phyloP scores from a whole-genome alignment of 2,888 invertebrate genomes.

The Mongoloraphidia duomilia region DNA sequence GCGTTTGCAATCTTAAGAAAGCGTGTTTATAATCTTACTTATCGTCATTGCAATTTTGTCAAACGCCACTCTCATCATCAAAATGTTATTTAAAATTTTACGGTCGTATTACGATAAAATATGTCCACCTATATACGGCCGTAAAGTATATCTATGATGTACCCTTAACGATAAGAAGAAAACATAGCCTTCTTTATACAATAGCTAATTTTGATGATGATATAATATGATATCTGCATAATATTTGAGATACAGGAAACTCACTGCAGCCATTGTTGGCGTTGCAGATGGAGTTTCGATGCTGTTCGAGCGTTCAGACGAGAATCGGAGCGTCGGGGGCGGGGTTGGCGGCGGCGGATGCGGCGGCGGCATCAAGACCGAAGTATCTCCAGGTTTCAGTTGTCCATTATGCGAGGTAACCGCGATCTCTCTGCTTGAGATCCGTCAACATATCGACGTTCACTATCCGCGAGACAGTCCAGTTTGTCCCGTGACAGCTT shows the following conservation, averaged over 20 bases:
- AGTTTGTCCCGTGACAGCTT: constrained; percentile 61
- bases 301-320: constrained; percentile 23
- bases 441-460: constrained; percentile 62
- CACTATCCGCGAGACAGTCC: constrained; percentile 78
- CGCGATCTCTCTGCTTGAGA: constrained; percentile 48
- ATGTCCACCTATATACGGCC: too few relatives aligned
- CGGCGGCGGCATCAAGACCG: constrained; percentile 25
- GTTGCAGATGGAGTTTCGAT: constrained; percentile 39
- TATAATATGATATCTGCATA: too few relatives aligned
- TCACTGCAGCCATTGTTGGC: constrained; percentile 33
- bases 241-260: constrained; percentile 23
- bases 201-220: too few relatives aligned
- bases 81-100: too few relatives aligned
- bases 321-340: constrained; percentile 31
- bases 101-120: too few relatives aligned
- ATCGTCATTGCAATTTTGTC: too few relatives aligned
- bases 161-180: too few relatives aligned
- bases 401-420: constrained; percentile 62
- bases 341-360: constrained; percentile 19
- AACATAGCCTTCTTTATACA: too few relatives aligned
- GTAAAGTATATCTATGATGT: too few relatives aligned
- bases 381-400: constrained; percentile 25
- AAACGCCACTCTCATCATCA: too few relatives aligned
- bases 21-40: too few relatives aligned
- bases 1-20: too few relatives aligned